Conservation (phyloP, 2,888 invertebrate species). For the Diarsia rubi region DNA sequence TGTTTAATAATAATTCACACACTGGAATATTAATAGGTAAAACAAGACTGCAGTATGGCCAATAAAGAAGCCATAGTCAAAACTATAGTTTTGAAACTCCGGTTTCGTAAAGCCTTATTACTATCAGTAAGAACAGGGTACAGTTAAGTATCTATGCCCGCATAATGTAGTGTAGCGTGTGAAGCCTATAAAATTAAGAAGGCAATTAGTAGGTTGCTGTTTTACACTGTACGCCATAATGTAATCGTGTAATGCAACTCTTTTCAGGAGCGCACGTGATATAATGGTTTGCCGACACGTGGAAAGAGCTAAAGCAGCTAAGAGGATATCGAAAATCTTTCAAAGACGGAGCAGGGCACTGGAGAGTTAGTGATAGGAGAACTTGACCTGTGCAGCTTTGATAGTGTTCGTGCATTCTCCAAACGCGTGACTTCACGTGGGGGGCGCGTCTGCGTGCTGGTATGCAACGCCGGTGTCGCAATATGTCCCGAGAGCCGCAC, state of each 20-base stretch:
- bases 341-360: conserved; percentile 53
- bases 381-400: conserved; percentile 90
- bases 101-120: no score
- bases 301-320: conserved; percentile 88
- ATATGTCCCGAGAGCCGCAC: conserved; percentile 91
- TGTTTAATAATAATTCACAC: no score
- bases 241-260: not conserved
- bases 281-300: conserved; percentile 88
- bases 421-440: conserved; percentile 83
- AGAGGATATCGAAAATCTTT: conserved; percentile 81
- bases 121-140: no score
- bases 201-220: no score
- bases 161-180: no score
- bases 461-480: conserved; percentile 86
- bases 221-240: no score
- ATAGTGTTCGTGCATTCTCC: conserved; percentile 90
- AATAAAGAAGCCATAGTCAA: no score
- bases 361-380: conserved; percentile 82
- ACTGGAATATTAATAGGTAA: no score
- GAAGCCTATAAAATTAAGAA: no score
- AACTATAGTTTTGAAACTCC: no score
- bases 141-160: no score
- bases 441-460: conserved; percentile 48
- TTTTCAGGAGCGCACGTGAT: conserved; percentile 85
- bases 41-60: no score